These are phyloP conservation scores for Hypothenemus hampei DNA, from an alignment of 1,140 invertebrate species.

Conservation along the genomic window DNA sequence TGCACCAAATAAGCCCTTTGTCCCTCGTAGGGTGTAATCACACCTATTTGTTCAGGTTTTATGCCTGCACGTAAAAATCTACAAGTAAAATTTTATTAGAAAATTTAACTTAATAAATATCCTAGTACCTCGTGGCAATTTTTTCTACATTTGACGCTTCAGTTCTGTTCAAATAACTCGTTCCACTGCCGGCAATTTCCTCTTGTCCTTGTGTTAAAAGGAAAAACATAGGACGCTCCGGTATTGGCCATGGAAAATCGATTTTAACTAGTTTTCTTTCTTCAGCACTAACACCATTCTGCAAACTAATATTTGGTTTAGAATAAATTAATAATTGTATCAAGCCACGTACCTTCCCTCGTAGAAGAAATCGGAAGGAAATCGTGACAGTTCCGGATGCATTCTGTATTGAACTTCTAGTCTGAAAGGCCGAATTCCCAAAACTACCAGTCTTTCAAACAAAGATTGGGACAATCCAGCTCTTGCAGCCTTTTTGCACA, in stretches of 20 bases:
- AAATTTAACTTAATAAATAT: neutral
- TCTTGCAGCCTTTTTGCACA: constrained; percentile 98
- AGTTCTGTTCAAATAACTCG: constrained; percentile 96
- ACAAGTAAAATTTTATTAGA: constrained; percentile 7
- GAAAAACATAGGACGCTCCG: constrained; percentile 98
- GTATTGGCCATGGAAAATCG: constrained; percentile 96
- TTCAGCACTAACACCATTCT: constrained; percentile 96
- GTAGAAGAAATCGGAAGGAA: constrained; percentile 99
- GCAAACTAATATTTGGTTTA: constrained; percentile 51
- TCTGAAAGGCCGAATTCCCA: constrained; percentile 92
- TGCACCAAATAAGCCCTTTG: constrained; percentile 97
- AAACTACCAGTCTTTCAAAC: constrained; percentile 94
- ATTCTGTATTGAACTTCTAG: constrained; percentile 99
- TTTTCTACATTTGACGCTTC: constrained; percentile 99
- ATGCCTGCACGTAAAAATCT: constrained; percentile 90
- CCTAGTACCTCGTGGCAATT: constrained; percentile 66
- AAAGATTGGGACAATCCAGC: constrained; percentile 96
- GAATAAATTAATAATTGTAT: constrained; percentile 58
- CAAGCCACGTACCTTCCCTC: constrained; percentile 62
- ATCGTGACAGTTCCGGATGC: constrained; percentile 95
- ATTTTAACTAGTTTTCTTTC: constrained; percentile 85
- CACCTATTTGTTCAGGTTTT: constrained; percentile 98
- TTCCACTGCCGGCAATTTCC: constrained; percentile 97
- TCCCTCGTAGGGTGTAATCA: constrained; percentile 98
- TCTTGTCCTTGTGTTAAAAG: constrained; percentile 97